Evolutionary conservation across 2,113 vertebrate species (phyloP).

Genomic region (Heterochromis multidens): DNA sequence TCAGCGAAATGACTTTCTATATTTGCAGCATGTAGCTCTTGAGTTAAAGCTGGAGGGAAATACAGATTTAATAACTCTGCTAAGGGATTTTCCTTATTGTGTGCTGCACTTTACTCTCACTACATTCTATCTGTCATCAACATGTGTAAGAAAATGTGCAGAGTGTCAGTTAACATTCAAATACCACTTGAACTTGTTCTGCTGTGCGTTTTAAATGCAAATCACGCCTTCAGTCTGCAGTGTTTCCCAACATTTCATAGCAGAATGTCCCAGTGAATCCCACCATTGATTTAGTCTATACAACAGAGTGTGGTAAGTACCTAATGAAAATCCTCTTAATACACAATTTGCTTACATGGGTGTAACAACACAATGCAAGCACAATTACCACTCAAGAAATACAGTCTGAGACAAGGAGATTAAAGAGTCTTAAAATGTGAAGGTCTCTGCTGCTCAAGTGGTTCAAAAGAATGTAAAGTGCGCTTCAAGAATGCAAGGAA

Average conservation of each 20-base stretch:
- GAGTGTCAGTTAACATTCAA: background rate
- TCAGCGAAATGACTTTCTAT: background rate
- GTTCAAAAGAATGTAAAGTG: background rate
- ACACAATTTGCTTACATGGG: conserved; percentile 6
- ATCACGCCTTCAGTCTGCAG: background rate
- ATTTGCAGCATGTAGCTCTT: background rate
- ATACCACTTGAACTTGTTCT: background rate
- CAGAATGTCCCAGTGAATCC: background rate
- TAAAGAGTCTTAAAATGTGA: background rate
- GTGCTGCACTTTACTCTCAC: background rate
- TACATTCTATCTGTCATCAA: background rate
- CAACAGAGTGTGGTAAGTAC: background rate
- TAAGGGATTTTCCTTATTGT: background rate
- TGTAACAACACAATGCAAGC: background rate
- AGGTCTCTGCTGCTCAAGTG: background rate
- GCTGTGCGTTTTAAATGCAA: background rate
- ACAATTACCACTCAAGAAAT: background rate
- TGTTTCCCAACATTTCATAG: background rate
- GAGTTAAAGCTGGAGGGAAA: background rate
- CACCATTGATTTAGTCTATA: background rate
- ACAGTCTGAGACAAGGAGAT: background rate
- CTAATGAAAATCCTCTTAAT: conserved; percentile 26
- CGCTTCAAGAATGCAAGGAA: background rate
- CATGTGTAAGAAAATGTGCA: background rate
- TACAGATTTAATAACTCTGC: background rate